Percentiles rank a stretch among this genome's conserved stretches.
Evolutionary conservation across 2,113 vertebrate genomes (phyloP).

Genomic region (Donacobius atricapilla): DNA sequence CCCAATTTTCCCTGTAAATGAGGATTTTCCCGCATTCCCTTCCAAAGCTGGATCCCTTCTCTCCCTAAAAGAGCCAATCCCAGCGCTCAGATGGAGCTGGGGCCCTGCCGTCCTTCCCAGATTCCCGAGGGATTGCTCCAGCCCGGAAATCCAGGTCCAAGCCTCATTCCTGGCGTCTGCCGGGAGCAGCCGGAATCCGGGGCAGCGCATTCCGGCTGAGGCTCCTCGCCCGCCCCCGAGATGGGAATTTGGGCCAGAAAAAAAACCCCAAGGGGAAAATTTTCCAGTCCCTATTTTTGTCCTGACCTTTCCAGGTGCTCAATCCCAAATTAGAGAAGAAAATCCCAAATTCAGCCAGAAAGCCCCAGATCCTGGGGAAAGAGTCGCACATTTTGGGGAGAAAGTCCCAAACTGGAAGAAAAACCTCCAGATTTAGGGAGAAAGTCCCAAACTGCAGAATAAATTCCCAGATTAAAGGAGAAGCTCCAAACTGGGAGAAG

Average conservation of each 20-base stretch:
- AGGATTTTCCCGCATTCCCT: accelerated
- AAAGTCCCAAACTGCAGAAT: not conserved
- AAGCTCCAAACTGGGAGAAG: too few relatives aligned
- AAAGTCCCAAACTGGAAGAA: not conserved
- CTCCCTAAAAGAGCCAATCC: not conserved
- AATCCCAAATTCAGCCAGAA: not conserved
- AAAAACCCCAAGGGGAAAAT: not conserved
- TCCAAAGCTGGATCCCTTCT: not conserved
- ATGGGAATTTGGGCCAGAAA: not conserved
- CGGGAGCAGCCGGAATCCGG: not conserved
- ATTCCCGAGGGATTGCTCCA: not conserved
- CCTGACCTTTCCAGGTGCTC: not conserved
- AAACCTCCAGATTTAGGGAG: not conserved
- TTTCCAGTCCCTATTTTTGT: not conserved
- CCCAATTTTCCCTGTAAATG: accelerated
- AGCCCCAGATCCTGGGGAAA: not conserved
- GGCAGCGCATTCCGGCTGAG: accelerated
- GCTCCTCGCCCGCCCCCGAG: accelerated
- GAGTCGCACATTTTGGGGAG: too few relatives aligned
- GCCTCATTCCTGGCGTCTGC: accelerated
- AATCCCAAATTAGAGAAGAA: not conserved
- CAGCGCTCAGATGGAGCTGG: accelerated
- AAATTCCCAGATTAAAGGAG: not conserved
- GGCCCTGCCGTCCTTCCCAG: not conserved
- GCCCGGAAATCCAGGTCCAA: not conserved